Base-by-base conservation (phyloP, 1,140 invertebrate genomes). In the Gonioctena quinquepunctata region DNA sequence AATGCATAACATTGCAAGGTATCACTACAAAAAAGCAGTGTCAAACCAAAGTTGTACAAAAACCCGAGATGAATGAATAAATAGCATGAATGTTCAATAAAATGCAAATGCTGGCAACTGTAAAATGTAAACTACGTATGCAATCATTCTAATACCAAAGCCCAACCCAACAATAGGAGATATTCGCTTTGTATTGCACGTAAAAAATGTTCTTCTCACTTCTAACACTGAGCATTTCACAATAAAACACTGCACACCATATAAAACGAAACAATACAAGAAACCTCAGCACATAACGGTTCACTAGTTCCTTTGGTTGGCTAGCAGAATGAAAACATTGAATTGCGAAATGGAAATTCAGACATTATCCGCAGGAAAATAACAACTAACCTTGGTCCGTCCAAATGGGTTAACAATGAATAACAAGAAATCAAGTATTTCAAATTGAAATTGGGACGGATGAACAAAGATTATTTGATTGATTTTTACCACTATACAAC, bases 381-480 rank as follows among this genome's bases (percentile, higher is more conserved):
- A 65, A 7, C 28, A 23, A 50, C 69, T 23, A 69, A 89, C 88
- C 85, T 89, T 88, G 88, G 88, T 89, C 88, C 88, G 88, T 89
- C 87, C 88, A 88, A 87, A 88, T 89, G 88, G 88, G 88, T 88
- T 84, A 83, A 84, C 82, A 85, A 83, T 85, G 85, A 84, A 87
- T 82, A 88, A 88, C 85, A 84, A 85, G 85, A 85, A 87, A 84
- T 82, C 82, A 84, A 84, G 85, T 84, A 85, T 81, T 83, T 82
- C 82, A 76, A 83, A 83, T 82, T 76, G 83, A 84, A 79, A 80
- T 80, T 82, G 81, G 82, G 84, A 83, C 83, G 84, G 86, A 88
- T 88, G 83, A 82, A 80, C 83, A 79, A 83, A 83, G 85, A 88
- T n/a, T 87, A 82, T 82, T 82, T 82, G 78, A 77, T 80, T 79